Percentiles rank a stretch among this genome's conserved stretches.
Conservation (phyloP, 2,113 vertebrate genomes). For the Colossoma macropomum region DNA sequence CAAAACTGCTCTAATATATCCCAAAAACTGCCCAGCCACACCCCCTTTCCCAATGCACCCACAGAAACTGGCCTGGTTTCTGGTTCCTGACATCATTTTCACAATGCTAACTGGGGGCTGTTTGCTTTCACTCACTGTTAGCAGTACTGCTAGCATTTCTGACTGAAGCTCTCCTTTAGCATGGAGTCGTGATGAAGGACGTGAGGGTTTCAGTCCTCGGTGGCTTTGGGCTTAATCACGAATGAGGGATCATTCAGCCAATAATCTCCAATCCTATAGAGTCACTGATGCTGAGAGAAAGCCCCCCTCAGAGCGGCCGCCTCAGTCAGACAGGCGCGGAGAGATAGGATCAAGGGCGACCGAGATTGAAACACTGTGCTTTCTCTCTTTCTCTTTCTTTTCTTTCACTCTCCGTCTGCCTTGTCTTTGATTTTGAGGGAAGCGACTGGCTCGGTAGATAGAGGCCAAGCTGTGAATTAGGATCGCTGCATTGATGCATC, state of each 20-base stretch:
- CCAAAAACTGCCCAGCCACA: not conserved
- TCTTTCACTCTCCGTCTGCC: slow-evolving; percentile 4
- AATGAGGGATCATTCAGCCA: slow-evolving; percentile 7
- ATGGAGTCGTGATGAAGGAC: not conserved
- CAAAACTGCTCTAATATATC: not conserved
- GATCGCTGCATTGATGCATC: slow-evolving; percentile 49
- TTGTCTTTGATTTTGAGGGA: slow-evolving; percentile 9
- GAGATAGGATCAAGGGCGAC: slow-evolving; percentile 34
- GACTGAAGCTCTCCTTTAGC: not conserved
- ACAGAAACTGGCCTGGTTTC: no score
- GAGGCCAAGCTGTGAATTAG: slow-evolving; percentile 44
- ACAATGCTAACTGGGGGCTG: no score
- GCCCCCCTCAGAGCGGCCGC: slow-evolving; percentile 29
- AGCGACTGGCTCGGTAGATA: slow-evolving; percentile 34
- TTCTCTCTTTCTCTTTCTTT: not conserved
- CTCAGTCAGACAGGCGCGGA: slow-evolving; percentile 36
- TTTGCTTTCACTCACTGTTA: no score
- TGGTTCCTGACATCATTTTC: no score
- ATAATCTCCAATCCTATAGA: slow-evolving; percentile 10
- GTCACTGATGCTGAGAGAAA: slow-evolving; percentile 55
- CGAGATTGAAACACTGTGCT: slow-evolving; percentile 13
- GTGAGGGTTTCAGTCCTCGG: not conserved
- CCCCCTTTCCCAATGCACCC: no score
- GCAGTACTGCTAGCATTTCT: no score
- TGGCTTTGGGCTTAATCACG: slow-evolving; percentile 6